phyloP scores from a whole-genome alignment of 1,140 invertebrate genomes.

The Akabosia matsudoensis region DNA sequence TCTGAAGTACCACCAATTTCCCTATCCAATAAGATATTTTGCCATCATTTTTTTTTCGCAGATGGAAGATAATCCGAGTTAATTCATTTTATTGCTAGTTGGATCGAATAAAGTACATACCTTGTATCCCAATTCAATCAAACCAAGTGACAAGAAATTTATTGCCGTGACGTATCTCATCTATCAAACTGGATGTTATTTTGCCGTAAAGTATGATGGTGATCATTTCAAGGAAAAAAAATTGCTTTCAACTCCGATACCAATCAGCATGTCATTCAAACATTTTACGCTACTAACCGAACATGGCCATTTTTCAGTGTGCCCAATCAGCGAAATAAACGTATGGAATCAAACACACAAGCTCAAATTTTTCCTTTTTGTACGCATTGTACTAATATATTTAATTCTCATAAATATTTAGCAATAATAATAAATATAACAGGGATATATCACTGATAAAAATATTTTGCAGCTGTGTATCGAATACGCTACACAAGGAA shows the following conservation, averaged over 20 bases:
- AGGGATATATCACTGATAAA: constrained; percentile 3
- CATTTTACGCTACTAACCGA: background rate
- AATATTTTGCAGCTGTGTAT: constrained; percentile 19
- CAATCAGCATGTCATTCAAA: background rate
- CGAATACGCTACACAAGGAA: background rate
- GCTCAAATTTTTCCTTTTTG: background rate
- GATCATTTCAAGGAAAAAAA: background rate
- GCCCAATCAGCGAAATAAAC: background rate
- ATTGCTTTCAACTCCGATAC: background rate
- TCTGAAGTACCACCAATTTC: too few relatives aligned
- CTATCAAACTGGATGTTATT: background rate
- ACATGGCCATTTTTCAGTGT: background rate
- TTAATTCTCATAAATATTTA: constrained; percentile 11
- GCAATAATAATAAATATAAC: background rate
- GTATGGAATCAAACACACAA: background rate
- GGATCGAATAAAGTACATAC: background rate
- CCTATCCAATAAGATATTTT: too few relatives aligned
- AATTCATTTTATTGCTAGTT: background rate
- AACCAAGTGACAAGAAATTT: constrained; percentile 13
- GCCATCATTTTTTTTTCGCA: too few relatives aligned
- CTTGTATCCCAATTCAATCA: background rate
- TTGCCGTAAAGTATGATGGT: background rate
- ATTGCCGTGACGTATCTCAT: constrained; percentile 12
- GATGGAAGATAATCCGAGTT: background rate
- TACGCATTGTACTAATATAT: background rate